Percentiles rank a stretch among this genome's conserved stretches.
Conservation (phyloP, 2,797 vertebrate genomes). For the Enteromius thamalakanensis region DNA sequence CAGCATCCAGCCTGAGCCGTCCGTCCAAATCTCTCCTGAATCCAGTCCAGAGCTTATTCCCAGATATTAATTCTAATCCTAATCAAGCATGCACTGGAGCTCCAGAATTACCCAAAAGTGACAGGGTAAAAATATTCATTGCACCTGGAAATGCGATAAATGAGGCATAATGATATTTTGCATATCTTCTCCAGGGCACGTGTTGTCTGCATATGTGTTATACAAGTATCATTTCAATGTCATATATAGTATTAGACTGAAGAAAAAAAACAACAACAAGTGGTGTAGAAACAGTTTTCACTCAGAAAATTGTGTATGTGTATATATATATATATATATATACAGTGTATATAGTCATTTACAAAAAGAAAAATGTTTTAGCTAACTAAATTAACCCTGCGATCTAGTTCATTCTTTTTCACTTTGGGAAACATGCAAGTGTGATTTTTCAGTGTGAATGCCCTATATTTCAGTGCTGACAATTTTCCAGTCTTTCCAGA, state of each 20-base stretch:
- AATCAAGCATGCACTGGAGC: not conserved
- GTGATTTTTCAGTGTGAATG: slow-evolving; percentile 28
- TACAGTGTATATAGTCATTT: too few relatives aligned
- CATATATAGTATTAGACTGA: not conserved
- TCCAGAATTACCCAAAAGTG: not conserved
- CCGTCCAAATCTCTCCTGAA: slow-evolving; percentile 25
- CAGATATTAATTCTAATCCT: slow-evolving; percentile 23
- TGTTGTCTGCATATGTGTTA: not conserved
- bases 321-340: too few relatives aligned
- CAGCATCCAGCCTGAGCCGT: not conserved
- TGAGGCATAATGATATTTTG: not conserved
- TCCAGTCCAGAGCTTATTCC: slow-evolving; percentile 16
- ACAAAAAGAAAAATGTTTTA: too few relatives aligned
- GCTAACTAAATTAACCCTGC: not conserved
- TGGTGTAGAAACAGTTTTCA: too few relatives aligned
- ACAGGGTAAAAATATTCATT: not conserved
- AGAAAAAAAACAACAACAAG: too few relatives aligned
- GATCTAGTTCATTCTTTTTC: not conserved
- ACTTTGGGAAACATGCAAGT: not conserved
- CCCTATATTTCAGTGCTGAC: not conserved
- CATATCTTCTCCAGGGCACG: not conserved
- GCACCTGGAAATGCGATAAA: not conserved
- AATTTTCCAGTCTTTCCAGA: slow-evolving; percentile 12
- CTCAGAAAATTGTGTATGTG: too few relatives aligned
- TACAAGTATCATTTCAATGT: not conserved